Evolutionary conservation across 35 echinoderm and acorn worm genomes (phyloP).

Genomic region (Chiridota heheva): DNA sequence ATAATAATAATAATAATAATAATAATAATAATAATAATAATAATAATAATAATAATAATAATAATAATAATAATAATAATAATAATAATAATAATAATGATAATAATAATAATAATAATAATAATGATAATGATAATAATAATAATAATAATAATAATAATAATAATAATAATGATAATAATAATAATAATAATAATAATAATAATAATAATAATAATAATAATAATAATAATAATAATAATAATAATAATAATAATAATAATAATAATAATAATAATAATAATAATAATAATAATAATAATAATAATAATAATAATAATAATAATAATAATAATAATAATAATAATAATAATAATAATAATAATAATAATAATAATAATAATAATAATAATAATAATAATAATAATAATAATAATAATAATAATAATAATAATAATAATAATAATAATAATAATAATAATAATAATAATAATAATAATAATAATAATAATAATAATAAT

Average conservation of each 20-base stretch:
- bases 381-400: not conserved
- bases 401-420: not conserved
- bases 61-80: too few relatives aligned
- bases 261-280: slow-evolving; percentile 3
- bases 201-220: not conserved
- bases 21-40: too few relatives aligned
- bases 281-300: not conserved
- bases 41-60: too few relatives aligned
- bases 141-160: slow-evolving; percentile 1
- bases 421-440: not conserved
- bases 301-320: not conserved
- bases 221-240: not conserved
- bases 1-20: too few relatives aligned
- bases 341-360: not conserved
- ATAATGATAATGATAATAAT: not conserved
- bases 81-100: too few relatives aligned
- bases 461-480: not conserved
- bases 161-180: not conserved
- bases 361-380: not conserved
- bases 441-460: not conserved
- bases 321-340: slow-evolving; percentile 3
- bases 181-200: not conserved
- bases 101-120: not conserved
- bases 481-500: not conserved
- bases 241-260: not conserved